Base-by-base conservation (phyloP, 2,113 vertebrate genomes). In the Rhegmatorhina hoffmannsi region DNA sequence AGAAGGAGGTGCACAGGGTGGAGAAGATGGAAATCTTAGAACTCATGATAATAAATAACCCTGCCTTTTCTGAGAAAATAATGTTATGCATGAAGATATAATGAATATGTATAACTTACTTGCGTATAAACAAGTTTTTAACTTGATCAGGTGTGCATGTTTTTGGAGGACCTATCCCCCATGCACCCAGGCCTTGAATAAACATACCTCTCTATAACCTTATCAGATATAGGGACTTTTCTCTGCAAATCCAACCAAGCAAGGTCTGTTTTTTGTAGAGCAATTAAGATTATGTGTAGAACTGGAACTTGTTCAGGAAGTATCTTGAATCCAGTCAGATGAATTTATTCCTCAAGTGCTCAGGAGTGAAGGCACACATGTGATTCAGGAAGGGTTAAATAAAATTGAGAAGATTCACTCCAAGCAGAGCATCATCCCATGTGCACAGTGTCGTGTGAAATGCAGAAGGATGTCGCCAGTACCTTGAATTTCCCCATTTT, bases 331-430 rank as follows among this genome's bases (percentile, higher is more conserved):
- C 38, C 70, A 58, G 75, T 87, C 75, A 66, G 31, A 23, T 58
- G 20, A 43, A 60, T 74, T 75, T 52, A 58, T 84, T 87, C 68
- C 40, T 81, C 55, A n/a, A 73, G 46, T n/a, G 25, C 66, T 74
- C 52, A 58, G 84, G 49, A 79, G 17, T 60, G 25, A 46, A 55
- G 20, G 43, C 18, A 46, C 7, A 29, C 1, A 44, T 56, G 2
- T 87, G 19, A 60, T 94, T 92, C 66, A 89, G 17, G 85, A 86
- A 86, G 80, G 80, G 74, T 86, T 93, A 76, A 70, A 89, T 78
- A 82, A 88, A 78, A 72, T 50, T 2, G n/a, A 29, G 49, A 84
- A 84, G 5, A 31, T 46, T 55, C 55, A 8, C 72, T 75, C 31
- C 38, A 59, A 92, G 67, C 47, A 50, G 58, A 46, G 43, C 2